Evolutionary conservation across 92 coral and sea anemone species (phyloP), one percentile per base, ranked within the genome.

Genomic region (Hydrozoanthus gracilis): DNA sequence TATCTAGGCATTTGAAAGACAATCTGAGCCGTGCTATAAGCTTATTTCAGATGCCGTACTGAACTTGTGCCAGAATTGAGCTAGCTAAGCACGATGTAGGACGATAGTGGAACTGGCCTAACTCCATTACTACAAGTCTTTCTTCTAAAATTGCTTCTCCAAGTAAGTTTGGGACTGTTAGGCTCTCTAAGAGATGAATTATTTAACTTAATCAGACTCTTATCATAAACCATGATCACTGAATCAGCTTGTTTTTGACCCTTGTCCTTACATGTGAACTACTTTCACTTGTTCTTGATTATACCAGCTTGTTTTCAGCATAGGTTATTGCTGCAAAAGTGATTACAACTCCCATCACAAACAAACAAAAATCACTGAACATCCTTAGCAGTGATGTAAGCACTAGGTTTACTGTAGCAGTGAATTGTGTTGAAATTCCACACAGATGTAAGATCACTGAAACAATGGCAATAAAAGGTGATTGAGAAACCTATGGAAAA

Each of bases 371-470:
- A 89, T 94, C 98, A 77, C 68, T 75, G 46, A 91, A 18, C 17
- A 89, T 89, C 65, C 79, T 71, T 52, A 86, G 20, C 15, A 91
- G 49, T 44, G 93, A 92, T 44, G 92, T 74, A 11, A 93, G 73
- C 5, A 89, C 65, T 76, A 76, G 88, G 79, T 92, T 92, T 13
- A 94, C 56, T 73, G 71, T 50, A 15, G 87, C 72, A 16, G 92
- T 94, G 17, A 86, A 65, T 44, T 91, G 46, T 18, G 89, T 75
- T 3, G 95, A 91, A 66, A 94, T 86, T 9, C 98, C 95, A 89
- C 94, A 76, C 4, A 94, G 90, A 20, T 91, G 95, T 2, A 94
- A 78, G 4, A 90, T 90, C 6, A 94, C 94, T 44, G 93, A 87
- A 3, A 94, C 75, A 78, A 94, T 73, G 44, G 98, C 78, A 66